These are phyloP conservation scores for Graptemys geographica DNA, from an alignment of 2,797 vertebrate genomes.

Conservation along the genomic window DNA sequence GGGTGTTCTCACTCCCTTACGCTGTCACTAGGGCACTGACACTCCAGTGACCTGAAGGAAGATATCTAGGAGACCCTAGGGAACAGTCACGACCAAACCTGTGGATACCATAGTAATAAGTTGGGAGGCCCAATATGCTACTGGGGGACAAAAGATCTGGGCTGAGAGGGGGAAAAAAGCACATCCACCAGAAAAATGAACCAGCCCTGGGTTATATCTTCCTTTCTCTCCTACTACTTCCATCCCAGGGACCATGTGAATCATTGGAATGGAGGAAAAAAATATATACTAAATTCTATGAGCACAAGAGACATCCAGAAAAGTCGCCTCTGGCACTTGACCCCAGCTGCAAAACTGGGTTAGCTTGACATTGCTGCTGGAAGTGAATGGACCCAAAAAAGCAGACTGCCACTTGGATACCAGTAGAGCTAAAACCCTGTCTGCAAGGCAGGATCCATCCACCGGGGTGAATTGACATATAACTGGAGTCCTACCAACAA, in stretches of 20 bases:
- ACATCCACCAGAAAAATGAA: slow-evolving; percentile 29
- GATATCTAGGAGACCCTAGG: neutral
- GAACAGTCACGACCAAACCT: neutral
- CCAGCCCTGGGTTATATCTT: slow-evolving; percentile 18
- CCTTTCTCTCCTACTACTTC: slow-evolving; percentile 16
- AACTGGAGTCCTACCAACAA: neutral
- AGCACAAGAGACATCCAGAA: slow-evolving; percentile 60
- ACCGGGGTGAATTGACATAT: neutral
- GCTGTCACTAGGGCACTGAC: neutral
- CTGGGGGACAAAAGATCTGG: neutral
- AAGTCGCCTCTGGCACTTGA: slow-evolving; percentile 51
- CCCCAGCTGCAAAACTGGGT: slow-evolving; percentile 61
- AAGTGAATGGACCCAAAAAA: slow-evolving; percentile 34
- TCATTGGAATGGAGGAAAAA: slow-evolving; percentile 58
- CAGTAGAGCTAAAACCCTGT: neutral
- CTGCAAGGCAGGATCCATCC: neutral
- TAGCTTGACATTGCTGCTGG: slow-evolving; percentile 68
- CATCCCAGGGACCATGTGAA: slow-evolving; percentile 6
- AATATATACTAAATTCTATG: slow-evolving; percentile 56
- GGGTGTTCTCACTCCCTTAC: neutral
- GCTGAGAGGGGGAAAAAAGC: slow-evolving; percentile 3
- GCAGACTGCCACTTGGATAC: neutral
- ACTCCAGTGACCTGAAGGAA: neutral
- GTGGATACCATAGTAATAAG: neutral
- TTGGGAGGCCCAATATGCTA: slow-evolving; percentile 34